phyloP scores from a whole-genome alignment of 1,140 invertebrate genomes.

The Leptinotarsa lineolata region DNA sequence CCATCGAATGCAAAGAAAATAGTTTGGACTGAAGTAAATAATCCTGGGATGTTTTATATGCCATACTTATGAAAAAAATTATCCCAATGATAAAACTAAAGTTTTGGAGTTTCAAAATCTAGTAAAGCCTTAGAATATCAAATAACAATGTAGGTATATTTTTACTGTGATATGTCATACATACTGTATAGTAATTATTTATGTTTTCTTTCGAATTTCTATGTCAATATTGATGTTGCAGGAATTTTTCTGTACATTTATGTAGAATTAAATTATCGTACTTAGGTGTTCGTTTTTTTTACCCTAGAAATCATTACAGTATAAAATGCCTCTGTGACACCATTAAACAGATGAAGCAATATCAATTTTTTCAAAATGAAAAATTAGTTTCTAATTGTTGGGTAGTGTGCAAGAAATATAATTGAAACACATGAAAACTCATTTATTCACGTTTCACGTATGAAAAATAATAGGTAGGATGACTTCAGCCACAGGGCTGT shows the following conservation, averaged over 20 bases:
- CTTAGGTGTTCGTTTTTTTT: background rate
- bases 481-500: no score
- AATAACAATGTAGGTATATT: slow-evolving; percentile 11
- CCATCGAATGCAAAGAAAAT: no score
- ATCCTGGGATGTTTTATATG: background rate
- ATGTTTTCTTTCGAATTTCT: slow-evolving; percentile 16
- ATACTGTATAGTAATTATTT: slow-evolving; percentile 26
- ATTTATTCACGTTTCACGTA: no score
- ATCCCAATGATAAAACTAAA: background rate
- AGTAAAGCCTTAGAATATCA: slow-evolving; percentile 7
- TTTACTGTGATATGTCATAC: slow-evolving; percentile 28
- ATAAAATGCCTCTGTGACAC: no score
- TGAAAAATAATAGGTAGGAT: no score
- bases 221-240: background rate
- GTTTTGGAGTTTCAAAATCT: background rate
- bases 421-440: no score
- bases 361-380: no score
- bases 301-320: no score
- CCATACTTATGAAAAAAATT: background rate
- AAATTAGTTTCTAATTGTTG: no score
- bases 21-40: no score
- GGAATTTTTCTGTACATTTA: slow-evolving; percentile 14
- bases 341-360: no score
- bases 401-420: no score
- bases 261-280: slow-evolving; percentile 24